These are phyloP conservation scores for Polyommatus icarus DNA, from an alignment of 2,888 invertebrate species.

Conservation along the genomic window DNA sequence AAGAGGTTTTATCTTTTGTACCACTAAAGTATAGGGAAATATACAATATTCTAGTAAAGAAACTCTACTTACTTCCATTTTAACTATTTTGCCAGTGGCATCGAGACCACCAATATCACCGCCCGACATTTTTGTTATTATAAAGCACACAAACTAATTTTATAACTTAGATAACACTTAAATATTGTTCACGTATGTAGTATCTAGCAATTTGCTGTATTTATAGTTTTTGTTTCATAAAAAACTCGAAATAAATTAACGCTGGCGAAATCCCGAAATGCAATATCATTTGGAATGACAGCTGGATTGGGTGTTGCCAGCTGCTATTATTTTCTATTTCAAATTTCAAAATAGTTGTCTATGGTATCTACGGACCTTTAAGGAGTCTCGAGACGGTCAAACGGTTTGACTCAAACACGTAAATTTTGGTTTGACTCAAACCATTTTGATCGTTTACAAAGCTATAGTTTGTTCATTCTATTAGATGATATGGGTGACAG, in stretches of 20 bases:
- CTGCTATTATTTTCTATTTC: not conserved
- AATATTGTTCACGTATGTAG: not conserved
- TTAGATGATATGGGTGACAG: too few species aligned
- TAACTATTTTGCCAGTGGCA: constrained; percentile 76
- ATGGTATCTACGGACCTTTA: not conserved
- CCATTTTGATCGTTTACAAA: too few species aligned
- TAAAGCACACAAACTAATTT: constrained; percentile 12
- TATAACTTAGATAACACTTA: constrained; percentile 6
- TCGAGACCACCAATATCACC: constrained; percentile 69
- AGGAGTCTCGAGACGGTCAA: not conserved
- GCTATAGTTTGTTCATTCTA: too few species aligned
- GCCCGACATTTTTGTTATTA: constrained; percentile 46
- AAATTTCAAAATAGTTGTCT: too few species aligned
- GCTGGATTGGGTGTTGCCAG: not conserved
- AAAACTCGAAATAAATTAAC: constrained; percentile 1
- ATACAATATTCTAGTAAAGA: not conserved
- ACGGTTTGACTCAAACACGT: too few species aligned
- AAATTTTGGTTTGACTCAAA: too few species aligned
- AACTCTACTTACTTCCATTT: constrained; percentile 78
- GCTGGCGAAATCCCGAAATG: constrained; percentile 18
- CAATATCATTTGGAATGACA: constrained; percentile 28
- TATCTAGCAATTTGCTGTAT: not conserved
- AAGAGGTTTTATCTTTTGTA: constrained; percentile 32
- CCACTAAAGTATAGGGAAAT: not conserved
- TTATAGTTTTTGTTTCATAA: not conserved